phyloP scores from a whole-genome alignment of 1,140 invertebrate genomes.

The Zaprionus vittiger region DNA sequence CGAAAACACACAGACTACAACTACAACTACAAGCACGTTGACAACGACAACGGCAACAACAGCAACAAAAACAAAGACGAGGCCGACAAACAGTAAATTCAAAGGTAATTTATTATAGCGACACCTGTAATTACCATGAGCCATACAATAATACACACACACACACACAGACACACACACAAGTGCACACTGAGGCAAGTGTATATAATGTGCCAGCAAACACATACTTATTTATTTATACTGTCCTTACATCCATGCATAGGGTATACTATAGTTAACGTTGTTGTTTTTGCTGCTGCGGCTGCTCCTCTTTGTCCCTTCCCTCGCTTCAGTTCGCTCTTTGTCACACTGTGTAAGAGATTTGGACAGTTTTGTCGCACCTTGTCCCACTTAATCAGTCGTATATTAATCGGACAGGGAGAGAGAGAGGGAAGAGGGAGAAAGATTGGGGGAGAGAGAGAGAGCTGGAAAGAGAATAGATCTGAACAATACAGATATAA shows the following conservation, averaged over 20 bases:
- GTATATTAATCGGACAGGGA: neutral
- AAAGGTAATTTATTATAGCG: conserved; percentile 83
- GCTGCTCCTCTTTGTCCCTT: neutral
- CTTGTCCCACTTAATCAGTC: conserved; percentile 28
- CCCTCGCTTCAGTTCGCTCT: neutral
- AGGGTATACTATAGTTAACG: conserved; percentile 9
- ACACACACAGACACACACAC: conserved; percentile 32
- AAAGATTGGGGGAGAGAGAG: neutral
- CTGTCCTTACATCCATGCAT: neutral
- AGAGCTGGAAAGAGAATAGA: neutral
- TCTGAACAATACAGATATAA: neutral
- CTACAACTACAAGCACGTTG: conserved; percentile 35
- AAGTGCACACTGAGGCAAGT: conserved; percentile 11
- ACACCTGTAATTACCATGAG: conserved; percentile 81
- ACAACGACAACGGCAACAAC: conserved; percentile 39
- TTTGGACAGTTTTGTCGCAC: conserved; percentile 34
- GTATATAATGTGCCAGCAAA: conserved; percentile 14
- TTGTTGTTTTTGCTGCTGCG: conserved; percentile 16
- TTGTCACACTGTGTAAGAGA: conserved; percentile 10
- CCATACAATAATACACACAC: conserved; percentile 74
- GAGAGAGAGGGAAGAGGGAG: neutral
- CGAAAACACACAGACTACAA: conserved; percentile 35
- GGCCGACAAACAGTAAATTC: conserved; percentile 81
- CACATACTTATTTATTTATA: conserved; percentile 32
- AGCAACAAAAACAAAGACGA: conserved; percentile 50